Percentiles rank a stretch among this genome's conserved stretches.
These are phyloP conservation scores for Machimus atricapillus DNA, from an alignment of 2,888 invertebrate genomes.

Conservation along the genomic window DNA sequence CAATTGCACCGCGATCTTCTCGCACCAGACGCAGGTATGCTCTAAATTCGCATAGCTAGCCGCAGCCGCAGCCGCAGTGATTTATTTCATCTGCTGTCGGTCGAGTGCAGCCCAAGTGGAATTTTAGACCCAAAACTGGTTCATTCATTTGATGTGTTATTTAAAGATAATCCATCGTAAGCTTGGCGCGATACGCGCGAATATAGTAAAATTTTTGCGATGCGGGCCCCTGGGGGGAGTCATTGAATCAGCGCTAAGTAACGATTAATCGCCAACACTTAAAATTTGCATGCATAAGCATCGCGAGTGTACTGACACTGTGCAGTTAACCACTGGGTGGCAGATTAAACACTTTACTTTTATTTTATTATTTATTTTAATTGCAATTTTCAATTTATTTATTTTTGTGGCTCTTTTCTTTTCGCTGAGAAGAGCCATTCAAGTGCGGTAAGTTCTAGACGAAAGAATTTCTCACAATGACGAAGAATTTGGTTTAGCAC, in stretches of 20 bases:
- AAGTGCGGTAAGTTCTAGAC: constrained; percentile 28
- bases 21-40: not conserved
- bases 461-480: constrained; percentile 24
- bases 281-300: constrained; percentile 31
- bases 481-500: not conserved
- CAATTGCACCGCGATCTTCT: not conserved
- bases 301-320: constrained; percentile 3
- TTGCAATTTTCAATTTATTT: constrained; percentile 20
- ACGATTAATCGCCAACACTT: constrained; percentile 1
- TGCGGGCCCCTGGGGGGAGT: not conserved
- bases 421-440: not conserved
- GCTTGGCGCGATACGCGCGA: not conserved
- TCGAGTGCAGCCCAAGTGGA: not conserved
- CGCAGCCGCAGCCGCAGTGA: not conserved
- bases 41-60: not conserved
- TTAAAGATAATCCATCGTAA: constrained; percentile 2
- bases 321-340: constrained; percentile 13
- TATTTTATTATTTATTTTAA: constrained; percentile 14
- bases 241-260: constrained; percentile 27
- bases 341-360: constrained; percentile 2
- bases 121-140: not conserved
- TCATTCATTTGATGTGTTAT: not conserved
- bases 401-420: not conserved
- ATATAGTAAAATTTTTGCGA: not conserved
- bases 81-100: not conserved